A percentile compares a stretch with the other conserved stretches of the same genome.
Evolutionary conservation across 1,140 invertebrate species (phyloP).

Genomic region (Copidosoma floridanum): DNA sequence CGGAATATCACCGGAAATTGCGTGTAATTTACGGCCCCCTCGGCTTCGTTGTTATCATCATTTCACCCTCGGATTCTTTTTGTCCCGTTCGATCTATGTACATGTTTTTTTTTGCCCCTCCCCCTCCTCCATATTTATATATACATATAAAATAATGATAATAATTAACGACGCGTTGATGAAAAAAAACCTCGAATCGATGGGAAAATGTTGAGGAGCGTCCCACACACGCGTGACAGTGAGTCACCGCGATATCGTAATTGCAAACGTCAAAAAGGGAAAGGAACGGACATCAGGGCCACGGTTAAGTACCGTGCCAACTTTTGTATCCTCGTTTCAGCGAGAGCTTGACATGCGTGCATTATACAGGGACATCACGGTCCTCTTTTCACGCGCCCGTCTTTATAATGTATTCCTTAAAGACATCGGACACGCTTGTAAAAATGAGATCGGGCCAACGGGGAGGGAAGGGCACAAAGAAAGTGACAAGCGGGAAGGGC

Average conservation of each 20-base stretch:
- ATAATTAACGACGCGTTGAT: no score
- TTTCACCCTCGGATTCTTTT: background rate
- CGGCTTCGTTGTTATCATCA: background rate
- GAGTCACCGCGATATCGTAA: no score
- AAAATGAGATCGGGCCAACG: slow-evolving; percentile 18
- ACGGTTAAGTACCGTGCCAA: no score
- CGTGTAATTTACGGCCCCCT: background rate
- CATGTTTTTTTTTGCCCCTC: background rate
- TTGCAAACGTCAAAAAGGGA: background rate
- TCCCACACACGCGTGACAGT: no score
- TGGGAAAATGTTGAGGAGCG: no score
- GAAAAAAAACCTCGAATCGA: no score
- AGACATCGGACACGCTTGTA: slow-evolving; percentile 26
- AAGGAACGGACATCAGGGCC: background rate
- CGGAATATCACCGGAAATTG: slow-evolving; percentile 14
- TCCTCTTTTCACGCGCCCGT: no score
- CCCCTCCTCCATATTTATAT: no score
- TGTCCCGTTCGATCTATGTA: background rate
- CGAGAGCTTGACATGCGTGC: no score
- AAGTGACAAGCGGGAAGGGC: slow-evolving; percentile 9
- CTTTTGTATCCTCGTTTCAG: no score
- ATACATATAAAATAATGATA: background rate
- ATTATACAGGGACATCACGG: no score
- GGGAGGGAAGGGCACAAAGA: background rate
- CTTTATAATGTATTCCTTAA: slow-evolving; percentile 13